Conservation (phyloP, 2,797 vertebrate species). For the Gambelia wislizenii region DNA sequence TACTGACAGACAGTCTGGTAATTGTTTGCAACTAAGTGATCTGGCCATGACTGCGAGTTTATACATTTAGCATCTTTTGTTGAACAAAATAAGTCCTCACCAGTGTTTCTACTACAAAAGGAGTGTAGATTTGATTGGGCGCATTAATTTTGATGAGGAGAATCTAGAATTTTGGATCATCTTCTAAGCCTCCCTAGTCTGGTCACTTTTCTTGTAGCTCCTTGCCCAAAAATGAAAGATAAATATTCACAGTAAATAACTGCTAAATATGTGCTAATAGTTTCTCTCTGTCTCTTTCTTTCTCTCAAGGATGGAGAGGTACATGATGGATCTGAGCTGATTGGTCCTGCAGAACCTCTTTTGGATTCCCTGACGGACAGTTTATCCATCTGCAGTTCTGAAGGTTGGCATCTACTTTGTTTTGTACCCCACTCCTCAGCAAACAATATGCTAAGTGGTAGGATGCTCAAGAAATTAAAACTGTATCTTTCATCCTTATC, state of each 20-base stretch:
- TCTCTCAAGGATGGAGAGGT: constrained; percentile 90
- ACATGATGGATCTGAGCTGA: constrained; percentile 94
- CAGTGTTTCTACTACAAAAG: not conserved
- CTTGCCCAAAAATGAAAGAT: not conserved
- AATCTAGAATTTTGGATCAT: not conserved
- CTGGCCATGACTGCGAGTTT: not conserved
- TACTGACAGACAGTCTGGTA: not conserved
- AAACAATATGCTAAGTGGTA: not conserved
- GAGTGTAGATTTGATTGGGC: not conserved
- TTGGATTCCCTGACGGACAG: constrained; percentile 87
- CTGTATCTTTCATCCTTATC: not conserved
- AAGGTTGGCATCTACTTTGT: constrained; percentile 81
- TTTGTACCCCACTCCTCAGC: not conserved
- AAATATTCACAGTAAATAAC: not conserved
- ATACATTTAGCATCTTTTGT: not conserved
- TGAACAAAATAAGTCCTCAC: not conserved
- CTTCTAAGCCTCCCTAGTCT: not conserved
- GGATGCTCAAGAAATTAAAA: not conserved
- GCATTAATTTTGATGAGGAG: not conserved
- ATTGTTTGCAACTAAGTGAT: not conserved
- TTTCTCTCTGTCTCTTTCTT: constrained; percentile 29
- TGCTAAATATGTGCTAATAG: constrained; percentile 4
- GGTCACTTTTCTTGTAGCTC: not conserved
- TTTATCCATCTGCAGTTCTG: constrained; percentile 91
- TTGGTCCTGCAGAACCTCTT: constrained; percentile 91